Evolutionary conservation across 1,140 invertebrate species (phyloP).

Genomic region (Stegodyphus mimosarum): DNA sequence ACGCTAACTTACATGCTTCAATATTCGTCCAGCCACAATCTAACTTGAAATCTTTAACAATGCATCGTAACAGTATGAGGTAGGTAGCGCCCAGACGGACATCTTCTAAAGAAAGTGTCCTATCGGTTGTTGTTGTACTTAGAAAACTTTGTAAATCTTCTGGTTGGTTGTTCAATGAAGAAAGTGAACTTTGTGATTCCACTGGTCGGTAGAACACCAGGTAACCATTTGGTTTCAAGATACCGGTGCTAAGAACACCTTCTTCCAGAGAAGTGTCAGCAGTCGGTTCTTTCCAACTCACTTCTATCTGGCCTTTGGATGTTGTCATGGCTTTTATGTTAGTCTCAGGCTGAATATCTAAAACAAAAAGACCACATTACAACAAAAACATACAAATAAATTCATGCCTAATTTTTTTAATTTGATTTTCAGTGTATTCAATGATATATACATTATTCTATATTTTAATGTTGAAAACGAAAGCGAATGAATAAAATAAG

Average conservation of each 20-base stretch:
- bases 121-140: background rate
- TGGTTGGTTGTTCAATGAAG: background rate
- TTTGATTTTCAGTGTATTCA: no score
- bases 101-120: slow-evolving; percentile 13
- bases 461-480: no score
- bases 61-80: slow-evolving; percentile 7
- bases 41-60: background rate
- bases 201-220: slow-evolving; percentile 7
- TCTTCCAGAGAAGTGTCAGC: slow-evolving; percentile 11
- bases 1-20: slow-evolving; percentile 31
- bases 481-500: no score
- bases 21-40: slow-evolving; percentile 12
- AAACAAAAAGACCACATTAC: no score
- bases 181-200: background rate
- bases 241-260: background rate
- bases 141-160: background rate
- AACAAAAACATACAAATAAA: no score
- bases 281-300: slow-evolving; percentile 13
- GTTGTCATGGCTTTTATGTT: slow-evolving; percentile 27
- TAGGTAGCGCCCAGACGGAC: slow-evolving; percentile 37
- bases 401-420: no score
- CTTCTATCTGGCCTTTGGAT: slow-evolving; percentile 36
- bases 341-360: background rate
- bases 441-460: no score
- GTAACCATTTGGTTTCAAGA: slow-evolving; percentile 10